Percentiles rank a stretch among this genome's conserved stretches.
Conservation (phyloP, 1,140 invertebrate genomes). For the Zophobas atratus region DNA sequence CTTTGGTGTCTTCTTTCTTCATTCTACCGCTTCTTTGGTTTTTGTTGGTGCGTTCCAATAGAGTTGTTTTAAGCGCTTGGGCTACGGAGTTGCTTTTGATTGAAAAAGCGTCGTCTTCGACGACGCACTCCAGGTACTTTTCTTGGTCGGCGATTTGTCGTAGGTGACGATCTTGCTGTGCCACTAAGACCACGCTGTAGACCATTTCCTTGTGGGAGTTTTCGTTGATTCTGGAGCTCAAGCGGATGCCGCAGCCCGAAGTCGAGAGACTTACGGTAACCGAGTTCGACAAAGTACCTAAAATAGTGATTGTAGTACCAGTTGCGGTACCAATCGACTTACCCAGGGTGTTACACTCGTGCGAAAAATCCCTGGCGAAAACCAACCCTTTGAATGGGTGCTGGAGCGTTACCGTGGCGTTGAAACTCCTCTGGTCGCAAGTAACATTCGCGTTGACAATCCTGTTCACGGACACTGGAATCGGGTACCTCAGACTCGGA, state of each 20-base stretch:
- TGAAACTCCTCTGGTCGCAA: constrained; percentile 63
- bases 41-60: constrained; percentile 2
- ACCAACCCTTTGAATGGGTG: constrained; percentile 78
- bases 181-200: constrained; percentile 76
- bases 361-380: constrained; percentile 80
- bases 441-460: constrained; percentile 58
- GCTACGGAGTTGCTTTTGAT: constrained; percentile 61
- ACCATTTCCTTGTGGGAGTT: constrained; percentile 69
- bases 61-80: constrained; percentile 58
- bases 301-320: constrained; percentile 4
- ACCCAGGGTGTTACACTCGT: constrained; percentile 76
- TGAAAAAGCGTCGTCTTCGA: constrained; percentile 63
- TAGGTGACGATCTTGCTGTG: constrained; percentile 80
- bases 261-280: constrained; percentile 75
- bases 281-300: constrained; percentile 67
- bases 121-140: constrained; percentile 71
- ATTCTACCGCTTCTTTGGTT: constrained; percentile 59
- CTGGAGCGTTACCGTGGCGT: constrained; percentile 68
- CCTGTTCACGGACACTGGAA: constrained; percentile 58
- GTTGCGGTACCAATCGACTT: constrained; percentile 34
- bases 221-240: constrained; percentile 69
- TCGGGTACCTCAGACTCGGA: constrained; percentile 56
- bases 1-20: constrained; percentile 55
- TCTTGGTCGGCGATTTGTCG: constrained; percentile 81
- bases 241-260: constrained; percentile 77